Evolutionary conservation across 1,140 invertebrate genomes (phyloP).

Genomic region (Pseudoatta argentina): DNA sequence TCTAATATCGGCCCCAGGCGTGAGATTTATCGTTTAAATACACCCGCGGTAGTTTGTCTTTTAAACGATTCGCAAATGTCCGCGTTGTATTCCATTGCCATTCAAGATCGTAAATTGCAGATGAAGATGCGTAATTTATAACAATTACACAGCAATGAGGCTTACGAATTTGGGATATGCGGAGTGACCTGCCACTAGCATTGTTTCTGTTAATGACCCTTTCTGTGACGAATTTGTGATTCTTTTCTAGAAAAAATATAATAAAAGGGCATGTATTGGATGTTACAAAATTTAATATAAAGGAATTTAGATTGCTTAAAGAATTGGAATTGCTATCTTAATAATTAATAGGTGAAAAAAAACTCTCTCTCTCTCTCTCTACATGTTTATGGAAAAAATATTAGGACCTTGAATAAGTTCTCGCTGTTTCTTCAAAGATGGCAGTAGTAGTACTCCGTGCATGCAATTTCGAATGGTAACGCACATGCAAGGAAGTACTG

Average conservation of each 20-base stretch:
- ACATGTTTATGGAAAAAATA: background rate
- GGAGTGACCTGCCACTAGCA: slow-evolving; percentile 26
- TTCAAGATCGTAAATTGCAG: slow-evolving; percentile 52
- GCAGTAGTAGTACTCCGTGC: too few species aligned
- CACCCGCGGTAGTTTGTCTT: slow-evolving; percentile 55
- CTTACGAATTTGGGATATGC: background rate
- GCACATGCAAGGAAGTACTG: too few species aligned
- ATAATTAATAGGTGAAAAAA: background rate
- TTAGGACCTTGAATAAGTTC: too few species aligned
- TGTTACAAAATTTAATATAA: background rate
- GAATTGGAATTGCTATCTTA: background rate
- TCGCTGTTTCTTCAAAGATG: too few species aligned
- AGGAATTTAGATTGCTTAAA: background rate
- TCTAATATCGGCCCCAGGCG: slow-evolving; percentile 42
- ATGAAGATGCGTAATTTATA: slow-evolving; percentile 54
- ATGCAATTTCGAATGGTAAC: too few species aligned
- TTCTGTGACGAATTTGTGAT: background rate
- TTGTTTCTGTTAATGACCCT: background rate
- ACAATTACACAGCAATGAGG: slow-evolving; percentile 20
- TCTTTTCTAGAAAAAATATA: background rate
- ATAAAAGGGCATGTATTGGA: background rate
- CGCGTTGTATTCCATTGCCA: slow-evolving; percentile 36
- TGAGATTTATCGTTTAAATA: slow-evolving; percentile 56
- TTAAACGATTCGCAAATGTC: slow-evolving; percentile 52
- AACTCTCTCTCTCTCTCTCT: too few species aligned